A percentile compares a stretch with the other conserved stretches of the same genome.
These are phyloP conservation scores for Bombus sibiricus DNA, from an alignment of 1,140 invertebrate species.

Conservation along the genomic window DNA sequence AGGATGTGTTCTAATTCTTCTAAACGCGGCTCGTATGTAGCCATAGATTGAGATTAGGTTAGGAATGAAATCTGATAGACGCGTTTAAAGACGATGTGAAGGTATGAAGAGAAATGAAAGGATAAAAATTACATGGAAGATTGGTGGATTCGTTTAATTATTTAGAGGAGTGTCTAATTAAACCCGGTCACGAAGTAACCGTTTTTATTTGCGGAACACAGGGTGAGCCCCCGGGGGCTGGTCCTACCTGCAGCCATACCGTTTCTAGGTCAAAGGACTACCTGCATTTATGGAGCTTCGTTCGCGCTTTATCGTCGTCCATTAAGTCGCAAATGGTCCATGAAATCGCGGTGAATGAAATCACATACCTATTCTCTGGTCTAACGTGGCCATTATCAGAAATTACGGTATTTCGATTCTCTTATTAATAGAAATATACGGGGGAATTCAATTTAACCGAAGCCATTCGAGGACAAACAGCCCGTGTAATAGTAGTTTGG, in stretches of 20 bases:
- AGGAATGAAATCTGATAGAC: not conserved
- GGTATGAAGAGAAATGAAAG: not conserved
- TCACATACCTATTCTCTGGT: not conserved
- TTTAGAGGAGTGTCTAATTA: slow-evolving; percentile 16
- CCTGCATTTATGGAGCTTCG: slow-evolving; percentile 5
- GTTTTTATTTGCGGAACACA: not conserved
- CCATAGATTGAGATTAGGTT: not conserved
- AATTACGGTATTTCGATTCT: not conserved
- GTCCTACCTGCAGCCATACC: slow-evolving; percentile 18
- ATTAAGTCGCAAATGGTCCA: slow-evolving; percentile 22
- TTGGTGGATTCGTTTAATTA: not conserved
- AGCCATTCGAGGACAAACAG: not conserved
- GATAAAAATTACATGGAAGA: not conserved
- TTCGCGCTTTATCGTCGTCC: slow-evolving; percentile 4
- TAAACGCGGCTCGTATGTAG: no score
- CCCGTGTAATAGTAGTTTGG: not conserved
- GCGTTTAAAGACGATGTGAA: not conserved
- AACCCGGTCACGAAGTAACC: not conserved
- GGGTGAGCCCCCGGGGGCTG: not conserved
- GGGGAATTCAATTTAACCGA: not conserved
- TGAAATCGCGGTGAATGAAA: slow-evolving; percentile 19
- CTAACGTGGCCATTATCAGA: not conserved
- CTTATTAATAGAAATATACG: not conserved
- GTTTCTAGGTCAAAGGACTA: slow-evolving; percentile 24
- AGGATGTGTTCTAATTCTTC: no score